These are phyloP conservation scores for Strigamia transsilvanica DNA, from an alignment of 2,888 invertebrate species.

Conservation along the genomic window DNA sequence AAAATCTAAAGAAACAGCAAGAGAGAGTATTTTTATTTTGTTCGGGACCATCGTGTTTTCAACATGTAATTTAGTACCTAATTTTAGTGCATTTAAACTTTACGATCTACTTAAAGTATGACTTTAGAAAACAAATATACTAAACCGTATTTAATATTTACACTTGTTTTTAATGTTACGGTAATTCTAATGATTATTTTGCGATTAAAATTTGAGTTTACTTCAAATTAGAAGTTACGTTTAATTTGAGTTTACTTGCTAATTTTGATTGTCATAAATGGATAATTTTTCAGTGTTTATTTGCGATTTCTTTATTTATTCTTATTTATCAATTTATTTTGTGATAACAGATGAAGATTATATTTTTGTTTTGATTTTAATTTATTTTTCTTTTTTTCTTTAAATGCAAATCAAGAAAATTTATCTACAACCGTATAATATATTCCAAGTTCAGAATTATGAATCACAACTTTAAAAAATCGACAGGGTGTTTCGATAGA, in stretches of 20 bases:
- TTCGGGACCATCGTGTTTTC: too few relatives aligned
- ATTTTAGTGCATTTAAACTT: constrained; percentile 28
- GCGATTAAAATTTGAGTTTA: neutral
- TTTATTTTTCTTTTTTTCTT: too few relatives aligned
- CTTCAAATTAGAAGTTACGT: neutral
- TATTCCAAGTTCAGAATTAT: neutral
- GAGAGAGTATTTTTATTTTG: constrained; percentile 3
- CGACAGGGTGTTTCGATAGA: neutral
- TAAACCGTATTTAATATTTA: neutral
- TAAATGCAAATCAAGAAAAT: too few relatives aligned
- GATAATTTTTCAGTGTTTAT: too few relatives aligned
- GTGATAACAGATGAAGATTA: neutral
- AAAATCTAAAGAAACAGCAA: neutral
- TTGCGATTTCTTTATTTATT: too few relatives aligned
- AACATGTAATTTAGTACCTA: constrained; percentile 10
- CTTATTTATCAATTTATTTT: too few relatives aligned
- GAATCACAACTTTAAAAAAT: neutral
- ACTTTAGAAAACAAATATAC: neutral
- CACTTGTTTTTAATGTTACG: neutral
- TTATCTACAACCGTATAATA: too few relatives aligned
- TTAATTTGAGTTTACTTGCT: too few relatives aligned
- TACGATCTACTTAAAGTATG: neutral
- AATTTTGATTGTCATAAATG: too few relatives aligned
- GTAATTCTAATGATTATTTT: neutral
- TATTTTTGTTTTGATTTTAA: neutral